Percentiles rank a stretch among this genome's conserved stretches.
Evolutionary conservation across 2,797 vertebrate genomes (phyloP).

Genomic region (Jordanella pulchra): DNA sequence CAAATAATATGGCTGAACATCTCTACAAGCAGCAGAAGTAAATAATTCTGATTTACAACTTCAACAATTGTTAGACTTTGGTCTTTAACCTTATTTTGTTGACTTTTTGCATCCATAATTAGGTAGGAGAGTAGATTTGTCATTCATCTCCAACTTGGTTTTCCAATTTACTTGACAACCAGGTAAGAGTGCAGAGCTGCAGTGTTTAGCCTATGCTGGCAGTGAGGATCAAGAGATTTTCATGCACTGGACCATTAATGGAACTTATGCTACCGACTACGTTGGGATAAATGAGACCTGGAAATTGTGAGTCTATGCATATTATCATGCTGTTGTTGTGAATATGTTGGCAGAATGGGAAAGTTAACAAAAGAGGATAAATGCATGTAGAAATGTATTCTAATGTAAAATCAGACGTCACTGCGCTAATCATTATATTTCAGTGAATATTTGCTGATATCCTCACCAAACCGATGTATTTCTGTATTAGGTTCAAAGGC

Average conservation of each 20-base stretch:
- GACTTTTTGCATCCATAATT: background rate
- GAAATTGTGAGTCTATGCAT: slow-evolving; percentile 48
- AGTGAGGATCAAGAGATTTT: background rate
- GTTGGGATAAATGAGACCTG: background rate
- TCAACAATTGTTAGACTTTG: background rate
- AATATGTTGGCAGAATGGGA: background rate
- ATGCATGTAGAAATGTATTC: background rate
- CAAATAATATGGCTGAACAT: background rate
- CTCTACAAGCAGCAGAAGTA: background rate
- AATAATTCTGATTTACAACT: background rate
- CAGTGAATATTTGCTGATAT: background rate
- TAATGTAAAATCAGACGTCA: background rate
- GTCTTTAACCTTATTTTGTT: background rate
- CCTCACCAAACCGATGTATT: background rate
- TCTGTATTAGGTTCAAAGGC: background rate
- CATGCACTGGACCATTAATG: slow-evolving; percentile 56
- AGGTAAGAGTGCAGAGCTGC: slow-evolving; percentile 54
- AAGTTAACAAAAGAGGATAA: background rate
- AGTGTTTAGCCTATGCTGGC: slow-evolving; percentile 61
- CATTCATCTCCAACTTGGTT: background rate
- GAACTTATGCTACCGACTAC: fast-evolving
- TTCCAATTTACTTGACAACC: background rate
- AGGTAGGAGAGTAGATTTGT: background rate
- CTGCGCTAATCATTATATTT: background rate
- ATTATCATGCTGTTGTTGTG: background rate